Evolutionary conservation across 2,888 invertebrate species (phyloP), one percentile per base, ranked within the genome.

Genomic region (Agrochola lychnidis): DNA sequence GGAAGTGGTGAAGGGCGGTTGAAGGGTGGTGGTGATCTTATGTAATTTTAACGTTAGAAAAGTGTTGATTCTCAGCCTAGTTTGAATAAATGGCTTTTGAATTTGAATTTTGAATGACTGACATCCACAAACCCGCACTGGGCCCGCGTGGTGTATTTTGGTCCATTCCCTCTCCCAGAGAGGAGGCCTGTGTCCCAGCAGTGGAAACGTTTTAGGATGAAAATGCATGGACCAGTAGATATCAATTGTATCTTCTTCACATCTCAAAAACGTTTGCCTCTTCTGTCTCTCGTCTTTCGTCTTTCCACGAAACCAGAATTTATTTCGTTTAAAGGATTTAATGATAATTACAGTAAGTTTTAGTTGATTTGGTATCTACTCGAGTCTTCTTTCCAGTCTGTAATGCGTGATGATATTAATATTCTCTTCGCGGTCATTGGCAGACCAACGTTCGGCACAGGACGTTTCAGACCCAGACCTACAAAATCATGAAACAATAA

Each of bases 401-500:
- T 59, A 59, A 59, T 30, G 30, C 19, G 19, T 30, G 30, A 9
- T 19, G 59, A 9, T 59, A 45, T 22, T 22, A 64, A 4, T 1
- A 42, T 25, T 57, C 16, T 16, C 25, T 25, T 57, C 7, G 14
- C 2, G 22, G 14, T 56, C 12, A 25, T 19, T 14, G 36, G 51
- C 36, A 16, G 36, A 61, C 6, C n/a, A 30, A 45, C 19, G 16
- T n/a, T 40, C n/a, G 36, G 4, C 63, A 53, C 9, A 53, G 25
- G 19, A 40, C 42, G 16, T 45, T 56, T 12, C 3, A n/a, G 25
- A n/a, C n/a, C n/a, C 73, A 9, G 6, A 48, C 45, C 16, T 14
- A 73, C 22, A 73, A 75, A 63, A 63, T 45, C 78, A 40, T 25
- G 10, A 48, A 64, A 75, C 51, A 74, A 63, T 36, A 45, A 12